Evolutionary conservation across 2,113 vertebrate genomes (phyloP).

Genomic region (Symphodus melops): DNA sequence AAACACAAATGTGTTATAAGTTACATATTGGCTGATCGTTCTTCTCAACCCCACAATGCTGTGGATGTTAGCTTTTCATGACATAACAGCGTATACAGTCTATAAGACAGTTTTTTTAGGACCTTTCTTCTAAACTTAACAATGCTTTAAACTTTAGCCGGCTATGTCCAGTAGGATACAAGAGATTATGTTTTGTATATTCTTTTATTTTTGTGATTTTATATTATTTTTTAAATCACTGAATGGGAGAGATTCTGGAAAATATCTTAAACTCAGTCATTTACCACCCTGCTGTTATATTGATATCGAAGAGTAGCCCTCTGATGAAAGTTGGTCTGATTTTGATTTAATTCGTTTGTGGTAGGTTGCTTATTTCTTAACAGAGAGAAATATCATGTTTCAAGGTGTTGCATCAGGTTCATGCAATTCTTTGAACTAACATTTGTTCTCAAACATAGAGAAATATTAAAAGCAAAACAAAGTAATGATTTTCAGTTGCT

Average conservation of each 20-base stretch:
- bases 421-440: slow-evolving; percentile 56
- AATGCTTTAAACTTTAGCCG: slow-evolving; percentile 14
- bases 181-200: too few relatives aligned
- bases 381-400: slow-evolving; percentile 68
- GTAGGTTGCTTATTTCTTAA: slow-evolving; percentile 62
- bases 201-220: too few relatives aligned
- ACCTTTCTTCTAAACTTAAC: not conserved
- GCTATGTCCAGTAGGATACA: too few relatives aligned
- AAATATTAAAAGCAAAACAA: slow-evolving; percentile 73
- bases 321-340: slow-evolving; percentile 45
- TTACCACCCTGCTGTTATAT: slow-evolving; percentile 1
- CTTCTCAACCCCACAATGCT: too few relatives aligned
- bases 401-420: slow-evolving; percentile 77
- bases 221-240: too few relatives aligned
- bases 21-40: not conserved
- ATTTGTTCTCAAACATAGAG: slow-evolving; percentile 70
- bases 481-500: slow-evolving; percentile 28
- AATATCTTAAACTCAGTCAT: too few relatives aligned
- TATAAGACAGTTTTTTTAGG: not conserved
- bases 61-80: not conserved
- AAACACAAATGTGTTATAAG: too few relatives aligned
- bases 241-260: too few relatives aligned
- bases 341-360: slow-evolving; percentile 63
- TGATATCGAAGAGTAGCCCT: slow-evolving; percentile 16
- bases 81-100: not conserved